Conservation (phyloP, 2,797 vertebrate species). For the Miichthys miiuy region DNA sequence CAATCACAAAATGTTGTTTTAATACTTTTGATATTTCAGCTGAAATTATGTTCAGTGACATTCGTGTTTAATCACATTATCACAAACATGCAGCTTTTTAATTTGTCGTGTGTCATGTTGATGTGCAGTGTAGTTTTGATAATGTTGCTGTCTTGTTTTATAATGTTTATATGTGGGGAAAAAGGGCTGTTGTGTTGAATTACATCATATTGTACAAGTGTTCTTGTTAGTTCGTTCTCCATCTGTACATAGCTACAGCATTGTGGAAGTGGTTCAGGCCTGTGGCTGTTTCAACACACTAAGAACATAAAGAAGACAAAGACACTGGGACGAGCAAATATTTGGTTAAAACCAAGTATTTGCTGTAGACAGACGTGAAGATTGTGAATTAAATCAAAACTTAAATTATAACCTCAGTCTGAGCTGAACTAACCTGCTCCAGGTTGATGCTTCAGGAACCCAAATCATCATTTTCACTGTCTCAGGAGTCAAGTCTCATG, state of each 20-base stretch:
- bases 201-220: background rate
- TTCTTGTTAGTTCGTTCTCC: background rate
- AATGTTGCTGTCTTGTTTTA: background rate
- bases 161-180: background rate
- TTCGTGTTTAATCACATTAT: background rate
- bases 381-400: background rate
- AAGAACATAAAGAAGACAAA: conserved; percentile 9
- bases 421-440: background rate
- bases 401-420: background rate
- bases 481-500: background rate
- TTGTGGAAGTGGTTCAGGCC: background rate
- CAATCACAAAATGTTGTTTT: background rate
- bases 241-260: background rate
- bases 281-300: conserved; percentile 2
- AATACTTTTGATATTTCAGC: background rate
- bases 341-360: conserved; percentile 15
- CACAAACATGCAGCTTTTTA: too few species aligned
- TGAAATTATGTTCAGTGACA: background rate
- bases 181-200: background rate
- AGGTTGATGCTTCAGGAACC: background rate
- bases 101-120: background rate
- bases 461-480: background rate
- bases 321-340: conserved; percentile 17
- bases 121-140: background rate
- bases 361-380: conserved; percentile 4